Evolutionary conservation across 2,797 vertebrate species (phyloP).

Genomic region (Hylomyscus alleni): DNA sequence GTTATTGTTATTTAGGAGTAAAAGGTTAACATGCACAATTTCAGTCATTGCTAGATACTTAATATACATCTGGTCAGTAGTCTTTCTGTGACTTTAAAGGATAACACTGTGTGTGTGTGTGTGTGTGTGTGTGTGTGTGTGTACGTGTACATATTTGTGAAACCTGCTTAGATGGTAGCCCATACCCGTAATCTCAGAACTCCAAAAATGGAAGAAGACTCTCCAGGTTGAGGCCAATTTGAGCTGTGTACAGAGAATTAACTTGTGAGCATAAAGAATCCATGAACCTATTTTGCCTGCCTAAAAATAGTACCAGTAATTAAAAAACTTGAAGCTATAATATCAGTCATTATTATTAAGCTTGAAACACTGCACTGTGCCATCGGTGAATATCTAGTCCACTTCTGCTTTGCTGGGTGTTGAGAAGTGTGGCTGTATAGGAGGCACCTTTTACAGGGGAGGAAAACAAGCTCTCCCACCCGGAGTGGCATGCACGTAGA

Average conservation of each 20-base stretch:
- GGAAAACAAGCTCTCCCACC: neutral
- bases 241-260: neutral
- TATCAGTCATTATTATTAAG: neutral
- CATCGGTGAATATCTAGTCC: neutral
- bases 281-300: neutral
- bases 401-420: neutral
- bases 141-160: neutral
- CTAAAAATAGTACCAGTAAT: neutral
- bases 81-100: constrained; percentile 5
- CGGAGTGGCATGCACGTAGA: neutral
- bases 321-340: neutral
- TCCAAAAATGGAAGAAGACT: neutral
- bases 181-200: neutral
- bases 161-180: neutral
- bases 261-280: constrained; percentile 30
- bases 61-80: neutral
- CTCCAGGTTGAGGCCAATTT: neutral
- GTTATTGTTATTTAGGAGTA: constrained; percentile 13
- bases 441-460: neutral
- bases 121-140: neutral
- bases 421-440: neutral
- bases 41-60: constrained; percentile 27
- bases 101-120: neutral
- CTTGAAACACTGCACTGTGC: neutral
- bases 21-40: neutral